Conservation (phyloP, 2,797 vertebrate species). For the Triplophysa bombifrons region DNA sequence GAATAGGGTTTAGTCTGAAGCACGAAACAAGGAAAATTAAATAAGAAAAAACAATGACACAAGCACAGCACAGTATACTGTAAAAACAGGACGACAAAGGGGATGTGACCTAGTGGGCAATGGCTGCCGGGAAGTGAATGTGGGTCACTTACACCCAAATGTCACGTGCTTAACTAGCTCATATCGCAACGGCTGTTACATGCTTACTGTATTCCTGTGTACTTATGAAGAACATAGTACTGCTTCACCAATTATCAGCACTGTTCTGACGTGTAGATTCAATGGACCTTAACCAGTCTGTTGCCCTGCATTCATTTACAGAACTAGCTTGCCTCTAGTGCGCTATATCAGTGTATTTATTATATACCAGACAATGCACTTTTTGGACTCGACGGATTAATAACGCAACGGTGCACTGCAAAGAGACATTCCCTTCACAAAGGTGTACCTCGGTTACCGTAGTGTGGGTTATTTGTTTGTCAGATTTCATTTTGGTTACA, state of each 20-base stretch:
- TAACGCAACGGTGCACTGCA: slow-evolving; percentile 46
- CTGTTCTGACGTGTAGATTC: slow-evolving; percentile 15
- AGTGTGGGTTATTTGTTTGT: slow-evolving; percentile 22
- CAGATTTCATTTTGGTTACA: slow-evolving; percentile 23
- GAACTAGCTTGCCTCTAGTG: background rate
- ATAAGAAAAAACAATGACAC: background rate
- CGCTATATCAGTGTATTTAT: background rate
- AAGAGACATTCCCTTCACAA: slow-evolving; percentile 27
- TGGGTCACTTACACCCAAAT: slow-evolving; percentile 75
- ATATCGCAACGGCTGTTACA: slow-evolving; percentile 75
- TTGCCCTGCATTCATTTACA: background rate
- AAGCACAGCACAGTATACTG: background rate
- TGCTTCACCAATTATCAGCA: slow-evolving; percentile 42
- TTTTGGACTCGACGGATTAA: slow-evolving; percentile 41
- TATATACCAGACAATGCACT: slow-evolving; percentile 7
- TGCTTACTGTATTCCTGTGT: slow-evolving; percentile 69
- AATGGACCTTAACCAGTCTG: background rate
- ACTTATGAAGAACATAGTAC: slow-evolving; percentile 55
- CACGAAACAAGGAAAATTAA: background rate
- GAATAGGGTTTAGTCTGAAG: background rate
- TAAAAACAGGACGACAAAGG: slow-evolving; percentile 30
- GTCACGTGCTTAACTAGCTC: slow-evolving; percentile 79
- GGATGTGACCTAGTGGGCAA: slow-evolving; percentile 49
- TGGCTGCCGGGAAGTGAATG: slow-evolving; percentile 67
- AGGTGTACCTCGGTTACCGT: slow-evolving; percentile 32